Evolutionary conservation across 2,888 invertebrate genomes (phyloP).

Genomic region (Microchrysa polita): DNA sequence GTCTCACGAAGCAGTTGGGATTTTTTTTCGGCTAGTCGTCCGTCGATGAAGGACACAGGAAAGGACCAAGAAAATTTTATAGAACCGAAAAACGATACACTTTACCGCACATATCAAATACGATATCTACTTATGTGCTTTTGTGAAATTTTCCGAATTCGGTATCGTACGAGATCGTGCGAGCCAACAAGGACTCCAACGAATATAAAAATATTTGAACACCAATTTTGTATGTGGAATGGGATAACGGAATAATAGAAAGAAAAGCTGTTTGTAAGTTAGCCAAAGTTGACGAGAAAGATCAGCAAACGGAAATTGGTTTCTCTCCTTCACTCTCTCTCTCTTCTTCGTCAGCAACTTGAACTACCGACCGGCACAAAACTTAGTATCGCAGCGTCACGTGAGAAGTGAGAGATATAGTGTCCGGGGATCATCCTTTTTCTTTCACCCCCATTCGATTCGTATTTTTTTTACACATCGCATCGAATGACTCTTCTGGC

Average conservation of each 20-base stretch:
- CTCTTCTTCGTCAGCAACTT: too few species aligned
- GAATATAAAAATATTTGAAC: constrained; percentile 4
- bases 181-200: background rate
- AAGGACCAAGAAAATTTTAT: constrained; percentile 10
- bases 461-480: too few species aligned
- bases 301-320: background rate
- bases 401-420: too few species aligned
- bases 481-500: too few species aligned
- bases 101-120: constrained; percentile 22
- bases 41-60: too few species aligned
- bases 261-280: constrained; percentile 31
- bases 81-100: background rate
- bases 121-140: constrained; percentile 29
- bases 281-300: background rate
- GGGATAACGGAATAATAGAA: constrained; percentile 16
- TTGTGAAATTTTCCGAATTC: background rate
- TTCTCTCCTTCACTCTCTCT: background rate
- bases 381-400: too few species aligned
- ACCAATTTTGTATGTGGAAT: background rate
- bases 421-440: too few species aligned
- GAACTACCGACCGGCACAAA: too few species aligned
- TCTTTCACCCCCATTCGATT: too few species aligned
- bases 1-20: constrained; percentile 10
- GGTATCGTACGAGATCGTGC: constrained; percentile 3
- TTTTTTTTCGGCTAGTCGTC: background rate